Base-by-base conservation (phyloP, 2,888 invertebrate species). In the Hofmannophila pseudospretella region DNA sequence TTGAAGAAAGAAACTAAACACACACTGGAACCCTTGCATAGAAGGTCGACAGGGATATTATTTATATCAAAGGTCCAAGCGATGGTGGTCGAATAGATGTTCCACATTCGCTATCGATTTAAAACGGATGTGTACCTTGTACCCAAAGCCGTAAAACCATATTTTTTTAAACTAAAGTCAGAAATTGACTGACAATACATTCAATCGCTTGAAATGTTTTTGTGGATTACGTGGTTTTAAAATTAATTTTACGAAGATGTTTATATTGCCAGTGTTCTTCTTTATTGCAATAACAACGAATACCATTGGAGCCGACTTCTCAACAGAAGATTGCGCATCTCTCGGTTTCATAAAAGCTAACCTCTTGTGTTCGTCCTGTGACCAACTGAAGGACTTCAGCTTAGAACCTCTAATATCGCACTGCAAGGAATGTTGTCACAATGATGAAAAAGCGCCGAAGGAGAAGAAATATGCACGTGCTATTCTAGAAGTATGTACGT, bases 401-500 rank as follows among this genome's bases (percentile, higher is more conserved):
- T 80, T 96, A 42, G 88, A 89, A 32, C 80, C 91, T 36, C 74
- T 94, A 49, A 89, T 92, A 38, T 89, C 89, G 8, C 90, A 90
- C 49, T 96, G 96, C 56, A 89, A 90, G 40, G 91, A 93, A 69
- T 96, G 96, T 62, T 96, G 96, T 66, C 91, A 93, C 43, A 89
- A 90, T 49, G 94, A 96, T 63, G 91, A 92, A 48, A 85, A 88
- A 26, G 88, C 89, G 4, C 88, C 90, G 1, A 88, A 89, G 7
- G 84, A 89, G 36, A 93, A 93, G 81, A 92, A 93, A 40, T 99
- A 96, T 73, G 94, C 97, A 0, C 94, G 92, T 68, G 99, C 98
- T 0, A 91, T 96, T 40, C 86, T 99, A 27, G 97, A 98, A 89
- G 97, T 99, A 4, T 99, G 99, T 70, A 97, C 97, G 34, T 99